These are phyloP conservation scores for Callyntrura guangdongensis DNA, from an alignment of 2,888 invertebrate genomes.

Conservation along the genomic window DNA sequence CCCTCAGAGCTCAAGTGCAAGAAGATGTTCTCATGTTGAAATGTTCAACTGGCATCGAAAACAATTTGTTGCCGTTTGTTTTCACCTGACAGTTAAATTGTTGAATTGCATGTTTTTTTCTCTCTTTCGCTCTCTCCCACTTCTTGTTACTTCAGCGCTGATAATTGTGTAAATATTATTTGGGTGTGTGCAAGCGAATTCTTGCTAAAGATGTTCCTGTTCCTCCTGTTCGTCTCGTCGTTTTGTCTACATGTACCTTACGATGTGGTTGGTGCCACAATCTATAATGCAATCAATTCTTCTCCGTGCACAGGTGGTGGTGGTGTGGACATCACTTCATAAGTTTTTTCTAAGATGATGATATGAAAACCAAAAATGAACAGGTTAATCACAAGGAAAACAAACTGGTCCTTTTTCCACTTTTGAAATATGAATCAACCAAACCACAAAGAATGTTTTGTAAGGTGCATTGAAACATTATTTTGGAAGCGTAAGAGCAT, in stretches of 20 bases:
- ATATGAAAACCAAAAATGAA: conserved; percentile 2
- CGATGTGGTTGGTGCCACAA: conserved; percentile 10
- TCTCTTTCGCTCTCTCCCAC: conserved; percentile 12
- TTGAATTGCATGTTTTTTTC: conserved; percentile 55
- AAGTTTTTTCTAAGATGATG: background rate
- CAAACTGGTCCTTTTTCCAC: conserved; percentile 22
- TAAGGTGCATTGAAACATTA: background rate
- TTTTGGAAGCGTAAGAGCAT: background rate
- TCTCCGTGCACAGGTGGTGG: conserved; percentile 12
- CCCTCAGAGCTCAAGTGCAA: background rate
- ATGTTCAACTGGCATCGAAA: conserved; percentile 30
- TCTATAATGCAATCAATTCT: conserved; percentile 6
- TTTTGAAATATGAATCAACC: background rate
- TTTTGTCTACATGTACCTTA: background rate
- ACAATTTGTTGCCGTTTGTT: conserved; percentile 56
- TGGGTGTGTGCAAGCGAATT: conserved; percentile 46
- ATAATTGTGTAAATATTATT: conserved; percentile 54
- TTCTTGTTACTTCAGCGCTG: background rate
- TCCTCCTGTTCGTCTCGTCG: conserved; percentile 26
- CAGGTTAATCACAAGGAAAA: conserved; percentile 38
- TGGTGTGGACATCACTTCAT: no score
- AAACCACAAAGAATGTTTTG: conserved; percentile 5
- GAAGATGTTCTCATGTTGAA: conserved; percentile 2
- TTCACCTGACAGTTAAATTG: conserved; percentile 30
- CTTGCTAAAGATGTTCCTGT: conserved; percentile 47